phyloP scores from a whole-genome alignment of 2,888 invertebrate species.

The Stenoptilia bipunctidactyla region DNA sequence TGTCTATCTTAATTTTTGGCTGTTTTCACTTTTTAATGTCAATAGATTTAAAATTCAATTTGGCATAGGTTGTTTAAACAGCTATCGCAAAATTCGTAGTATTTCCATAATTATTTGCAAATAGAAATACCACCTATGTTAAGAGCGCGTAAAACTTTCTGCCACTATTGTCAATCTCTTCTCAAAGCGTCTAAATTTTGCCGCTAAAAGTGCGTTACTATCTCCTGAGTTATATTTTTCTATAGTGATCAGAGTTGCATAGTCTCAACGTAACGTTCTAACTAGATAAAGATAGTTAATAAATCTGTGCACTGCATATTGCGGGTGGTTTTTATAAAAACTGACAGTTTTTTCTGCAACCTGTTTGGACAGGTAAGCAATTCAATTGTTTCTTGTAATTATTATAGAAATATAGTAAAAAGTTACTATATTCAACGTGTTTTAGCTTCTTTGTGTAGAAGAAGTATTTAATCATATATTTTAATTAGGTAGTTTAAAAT shows the following conservation, averaged over 20 bases:
- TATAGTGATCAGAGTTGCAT: too few species aligned
- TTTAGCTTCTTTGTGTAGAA: conserved; percentile 4
- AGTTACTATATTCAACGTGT: conserved; percentile 4
- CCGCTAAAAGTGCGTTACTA: too few species aligned
- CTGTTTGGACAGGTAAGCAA: conserved; percentile 4
- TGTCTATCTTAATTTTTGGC: conserved; percentile 2
- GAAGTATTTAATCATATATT: background rate
- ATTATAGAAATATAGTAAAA: conserved; percentile 5
- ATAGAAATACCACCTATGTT: conserved; percentile 3
- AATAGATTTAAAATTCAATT: background rate
- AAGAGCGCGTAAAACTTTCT: conserved; percentile 3
- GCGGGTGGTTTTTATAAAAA: conserved; percentile 4
- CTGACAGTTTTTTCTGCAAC: conserved; percentile 3
- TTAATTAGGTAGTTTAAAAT: conserved; percentile 4
- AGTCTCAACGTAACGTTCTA: too few species aligned
- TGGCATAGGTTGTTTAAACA: conserved; percentile 1
- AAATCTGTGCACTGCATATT: too few species aligned
- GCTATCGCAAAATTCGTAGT: conserved; percentile 2
- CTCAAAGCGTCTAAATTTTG: too few species aligned
- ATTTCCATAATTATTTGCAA: conserved; percentile 2
- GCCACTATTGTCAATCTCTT: conserved; percentile 4
- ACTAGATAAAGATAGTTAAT: too few species aligned
- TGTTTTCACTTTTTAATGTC: background rate
- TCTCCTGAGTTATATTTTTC: too few species aligned
- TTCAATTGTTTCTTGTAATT: conserved; percentile 6